These are phyloP conservation scores for Henricia sp. DNA, from an alignment of 53 echinoderm and acorn worm species.

Conservation along the genomic window DNA sequence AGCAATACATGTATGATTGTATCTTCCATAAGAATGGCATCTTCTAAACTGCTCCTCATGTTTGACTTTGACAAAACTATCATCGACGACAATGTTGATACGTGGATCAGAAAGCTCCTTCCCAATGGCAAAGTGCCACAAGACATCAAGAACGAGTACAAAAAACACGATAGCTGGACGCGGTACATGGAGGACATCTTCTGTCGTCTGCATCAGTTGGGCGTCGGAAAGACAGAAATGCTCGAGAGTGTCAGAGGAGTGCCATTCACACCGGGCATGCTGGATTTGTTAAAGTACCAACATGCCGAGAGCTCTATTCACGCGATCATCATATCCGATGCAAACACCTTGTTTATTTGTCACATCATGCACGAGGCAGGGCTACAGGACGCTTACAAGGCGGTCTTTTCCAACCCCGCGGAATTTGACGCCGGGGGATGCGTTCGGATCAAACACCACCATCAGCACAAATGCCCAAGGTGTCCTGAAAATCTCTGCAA, in stretches of 20 bases:
- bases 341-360: constrained; percentile 86
- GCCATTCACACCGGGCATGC: constrained; percentile 76
- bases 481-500: constrained; percentile 95
- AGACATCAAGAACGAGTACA: constrained; percentile 57
- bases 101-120: constrained; percentile 74
- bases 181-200: constrained; percentile 86
- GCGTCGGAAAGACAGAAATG: constrained; percentile 55
- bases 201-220: constrained; percentile 64
- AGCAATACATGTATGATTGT: no score
- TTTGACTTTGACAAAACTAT: constrained; percentile 97
- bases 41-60: constrained; percentile 50
- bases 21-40: constrained; percentile 39
- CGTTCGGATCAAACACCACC: constrained; percentile 72
- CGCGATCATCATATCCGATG: constrained; percentile 82
- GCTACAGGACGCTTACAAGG: constrained; percentile 35
- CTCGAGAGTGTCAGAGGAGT: constrained; percentile 64
- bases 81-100: constrained; percentile 84
- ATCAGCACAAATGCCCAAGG: constrained; percentile 75
- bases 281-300: constrained; percentile 75
- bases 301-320: constrained; percentile 54
- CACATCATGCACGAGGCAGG: constrained; percentile 55
- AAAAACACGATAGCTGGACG: constrained; percentile 77
- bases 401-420: constrained; percentile 85
- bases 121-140: constrained; percentile 71
- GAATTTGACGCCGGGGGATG: constrained; percentile 74